Base-by-base conservation (phyloP, 2,888 invertebrate species). In the Galerucella pusilla region DNA sequence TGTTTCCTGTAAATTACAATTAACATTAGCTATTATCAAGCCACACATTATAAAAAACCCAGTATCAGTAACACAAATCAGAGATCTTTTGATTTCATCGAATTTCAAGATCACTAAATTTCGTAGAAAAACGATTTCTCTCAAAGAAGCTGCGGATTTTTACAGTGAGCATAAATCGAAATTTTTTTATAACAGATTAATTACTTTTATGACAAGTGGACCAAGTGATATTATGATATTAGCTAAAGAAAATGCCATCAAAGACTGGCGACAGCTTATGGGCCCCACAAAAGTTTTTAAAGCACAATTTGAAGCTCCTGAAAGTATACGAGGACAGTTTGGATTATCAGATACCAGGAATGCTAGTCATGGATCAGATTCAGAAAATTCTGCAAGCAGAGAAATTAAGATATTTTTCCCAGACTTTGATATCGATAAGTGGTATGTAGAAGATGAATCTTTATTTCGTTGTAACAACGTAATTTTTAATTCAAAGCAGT, bases 311-410 rank as follows among this genome's bases (percentile, higher is more conserved):
- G 91, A 91, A 73, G 91, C 93, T 71, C 97, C 97, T 0, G 86
- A 93, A 71, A 92, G 94, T 70, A 92, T 98, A 77, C 89, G 98
- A 81, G 96, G 96, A 2, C 89, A 90, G 84, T 96, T 93, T 89
- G 98, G 98, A 0, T 89, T 98, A 20, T 96, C 97, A 0, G 98
- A 98, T 86, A 98, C 98, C 0, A 91, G 98, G 82, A 98, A 98
- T 89, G 96, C 95, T 2, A 93, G 94, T 11, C 98, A 98, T 89
- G 98, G 98, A 16, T 97, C 98, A 85, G 96, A 96, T 91, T 94
- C 95, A 0, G 86, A 88, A 61, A 89, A 91, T 83, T 94, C 96
- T 7, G 96, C 94, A 0, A 87, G 88, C 79, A 89, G 91, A 74
- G 97, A 97, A 89, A 95, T 97, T 63, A 87, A 89, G 59, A 93